Conservation (phyloP, 2,888 invertebrate genomes). For the Trichogramma dendrolimi region DNA sequence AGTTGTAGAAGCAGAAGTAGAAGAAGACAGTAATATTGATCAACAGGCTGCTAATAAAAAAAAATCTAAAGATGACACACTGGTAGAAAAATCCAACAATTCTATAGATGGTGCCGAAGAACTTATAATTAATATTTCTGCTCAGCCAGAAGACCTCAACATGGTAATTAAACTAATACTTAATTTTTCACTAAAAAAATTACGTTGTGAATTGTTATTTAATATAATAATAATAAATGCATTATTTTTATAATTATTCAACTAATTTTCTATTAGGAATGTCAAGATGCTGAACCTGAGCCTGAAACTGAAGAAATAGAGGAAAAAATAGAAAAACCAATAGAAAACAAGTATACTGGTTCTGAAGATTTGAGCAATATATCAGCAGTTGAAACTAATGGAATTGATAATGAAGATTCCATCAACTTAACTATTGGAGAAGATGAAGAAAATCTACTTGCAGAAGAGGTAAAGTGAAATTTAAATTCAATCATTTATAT, state of each 20-base stretch:
- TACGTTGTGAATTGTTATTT: too few relatives aligned
- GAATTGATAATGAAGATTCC: slow-evolving; percentile 72
- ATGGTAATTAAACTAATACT: slow-evolving; percentile 9
- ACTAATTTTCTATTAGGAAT: slow-evolving; percentile 2
- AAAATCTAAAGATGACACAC: slow-evolving; percentile 6
- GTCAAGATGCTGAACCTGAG: slow-evolving; percentile 16
- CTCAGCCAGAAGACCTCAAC: slow-evolving; percentile 26
- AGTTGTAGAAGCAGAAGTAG: slow-evolving; percentile 18
- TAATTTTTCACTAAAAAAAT: too few relatives aligned
- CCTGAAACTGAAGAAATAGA: slow-evolving; percentile 21
- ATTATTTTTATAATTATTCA: neutral
- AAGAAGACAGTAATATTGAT: slow-evolving; percentile 5
- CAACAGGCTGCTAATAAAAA: slow-evolving; percentile 13
- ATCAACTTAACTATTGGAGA: slow-evolving; percentile 77
- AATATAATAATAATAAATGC: too few relatives aligned
- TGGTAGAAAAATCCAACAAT: slow-evolving; percentile 10
- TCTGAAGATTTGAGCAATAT: slow-evolving; percentile 25
- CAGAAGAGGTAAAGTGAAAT: slow-evolving; percentile 65
- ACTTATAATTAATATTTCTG: slow-evolving; percentile 18
- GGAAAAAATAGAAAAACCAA: neutral
- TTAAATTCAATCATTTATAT: slow-evolving; percentile 2
- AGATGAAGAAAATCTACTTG: slow-evolving; percentile 71
- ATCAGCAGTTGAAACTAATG: slow-evolving; percentile 55
- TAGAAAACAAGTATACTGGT: slow-evolving; percentile 3
- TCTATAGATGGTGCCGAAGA: slow-evolving; percentile 4